These are phyloP conservation scores for Ashinkailepas kermadecensis DNA, from an alignment of 2,888 invertebrate species.

Conservation along the genomic window DNA sequence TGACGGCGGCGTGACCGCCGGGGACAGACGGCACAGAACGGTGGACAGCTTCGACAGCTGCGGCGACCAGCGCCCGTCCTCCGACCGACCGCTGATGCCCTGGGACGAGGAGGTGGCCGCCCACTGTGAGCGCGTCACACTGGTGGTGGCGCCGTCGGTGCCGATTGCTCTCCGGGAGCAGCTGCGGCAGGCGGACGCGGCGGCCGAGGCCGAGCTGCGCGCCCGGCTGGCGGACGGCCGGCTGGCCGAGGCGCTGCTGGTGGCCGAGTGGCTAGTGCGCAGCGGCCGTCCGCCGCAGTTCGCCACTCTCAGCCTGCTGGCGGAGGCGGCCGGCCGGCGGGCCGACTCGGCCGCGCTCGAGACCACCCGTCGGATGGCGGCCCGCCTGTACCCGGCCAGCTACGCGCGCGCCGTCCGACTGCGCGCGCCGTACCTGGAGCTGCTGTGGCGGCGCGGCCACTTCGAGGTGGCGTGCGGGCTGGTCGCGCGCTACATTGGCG, in stretches of 20 bases:
- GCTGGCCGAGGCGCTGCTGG: neutral
- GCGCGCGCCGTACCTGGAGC: neutral
- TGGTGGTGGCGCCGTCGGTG: neutral
- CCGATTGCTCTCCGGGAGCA: neutral
- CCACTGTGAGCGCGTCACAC: neutral
- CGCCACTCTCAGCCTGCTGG: neutral
- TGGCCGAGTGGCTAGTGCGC: neutral
- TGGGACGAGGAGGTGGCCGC: conserved; percentile 6
- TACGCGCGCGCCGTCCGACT: neutral
- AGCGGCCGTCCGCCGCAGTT: neutral
- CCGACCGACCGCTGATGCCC: neutral
- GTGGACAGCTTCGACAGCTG: too few relatives aligned
- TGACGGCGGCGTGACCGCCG: too few relatives aligned
- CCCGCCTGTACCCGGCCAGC: neutral
- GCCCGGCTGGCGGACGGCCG: neutral
- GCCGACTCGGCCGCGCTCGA: neutral
- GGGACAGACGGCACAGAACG: neutral
- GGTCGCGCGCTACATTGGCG: neutral
- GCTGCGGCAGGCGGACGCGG: neutral
- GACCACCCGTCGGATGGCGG: neutral
- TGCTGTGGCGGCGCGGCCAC: neutral
- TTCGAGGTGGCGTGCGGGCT: neutral
- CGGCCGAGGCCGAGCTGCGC: neutral
- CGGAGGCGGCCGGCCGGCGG: neutral
- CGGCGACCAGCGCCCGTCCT: neutral